phyloP scores from a whole-genome alignment of 2,797 vertebrate genomes.

The Tangara arthus region DNA sequence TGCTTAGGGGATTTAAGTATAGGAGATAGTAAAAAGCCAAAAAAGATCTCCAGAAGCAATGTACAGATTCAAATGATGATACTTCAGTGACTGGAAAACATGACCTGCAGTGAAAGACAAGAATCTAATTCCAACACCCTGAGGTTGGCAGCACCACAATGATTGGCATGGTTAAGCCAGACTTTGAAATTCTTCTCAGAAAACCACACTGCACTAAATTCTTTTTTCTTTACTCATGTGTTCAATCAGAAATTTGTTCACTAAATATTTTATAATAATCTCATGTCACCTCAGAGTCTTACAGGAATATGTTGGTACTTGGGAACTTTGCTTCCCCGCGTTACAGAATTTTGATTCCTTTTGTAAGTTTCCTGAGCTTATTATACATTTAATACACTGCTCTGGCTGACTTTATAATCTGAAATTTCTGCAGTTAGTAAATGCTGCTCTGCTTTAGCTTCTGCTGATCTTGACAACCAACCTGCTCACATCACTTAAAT shows the following conservation, averaged over 20 bases:
- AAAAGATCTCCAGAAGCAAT: background rate
- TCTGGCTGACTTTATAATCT: background rate
- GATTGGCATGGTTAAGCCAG: background rate
- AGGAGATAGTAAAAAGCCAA: background rate
- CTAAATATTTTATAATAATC: background rate
- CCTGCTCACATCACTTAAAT: background rate
- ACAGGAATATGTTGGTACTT: background rate
- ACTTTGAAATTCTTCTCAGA: background rate
- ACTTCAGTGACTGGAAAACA: background rate
- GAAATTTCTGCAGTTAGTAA: background rate
- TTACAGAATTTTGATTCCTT: background rate
- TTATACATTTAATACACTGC: background rate
- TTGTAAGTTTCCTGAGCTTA: background rate
- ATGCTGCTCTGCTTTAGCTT: background rate
- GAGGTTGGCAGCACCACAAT: background rate
- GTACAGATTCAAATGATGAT: background rate
- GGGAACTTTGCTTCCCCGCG: background rate
- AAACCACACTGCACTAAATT: background rate
- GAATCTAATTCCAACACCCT: background rate
- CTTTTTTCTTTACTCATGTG: background rate
- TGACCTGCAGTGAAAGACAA: background rate
- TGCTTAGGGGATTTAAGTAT: background rate
- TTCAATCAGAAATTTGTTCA: background rate
- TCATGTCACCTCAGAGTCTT: background rate
- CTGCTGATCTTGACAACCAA: constrained; percentile 1